Percentiles rank a stretch among this genome's conserved stretches.
Conservation (phyloP, 2,797 vertebrate genomes). For the Rachycentron canadum region DNA sequence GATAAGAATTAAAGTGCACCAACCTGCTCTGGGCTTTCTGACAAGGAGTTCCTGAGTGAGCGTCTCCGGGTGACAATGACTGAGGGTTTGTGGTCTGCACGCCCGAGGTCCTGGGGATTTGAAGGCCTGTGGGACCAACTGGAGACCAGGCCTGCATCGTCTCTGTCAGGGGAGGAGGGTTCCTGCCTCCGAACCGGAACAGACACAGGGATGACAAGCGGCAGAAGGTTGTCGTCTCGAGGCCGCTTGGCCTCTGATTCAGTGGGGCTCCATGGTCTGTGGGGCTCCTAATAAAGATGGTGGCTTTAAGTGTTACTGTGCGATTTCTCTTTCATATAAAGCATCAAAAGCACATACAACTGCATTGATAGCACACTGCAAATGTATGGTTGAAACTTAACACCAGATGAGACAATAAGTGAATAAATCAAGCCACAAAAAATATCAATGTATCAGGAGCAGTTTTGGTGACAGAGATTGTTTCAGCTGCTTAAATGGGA, state of each 20-base stretch:
- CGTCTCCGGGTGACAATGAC: slow-evolving; percentile 95
- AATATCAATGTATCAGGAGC: too few relatives aligned
- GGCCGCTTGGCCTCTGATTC: slow-evolving; percentile 84
- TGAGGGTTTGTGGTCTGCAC: slow-evolving; percentile 90
- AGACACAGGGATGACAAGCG: slow-evolving; percentile 96
- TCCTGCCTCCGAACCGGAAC: slow-evolving; percentile 92
- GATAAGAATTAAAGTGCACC: background rate
- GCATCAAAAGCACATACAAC: background rate
- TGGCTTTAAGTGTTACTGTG: background rate
- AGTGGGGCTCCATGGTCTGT: slow-evolving; percentile 82
- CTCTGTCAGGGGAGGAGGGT: slow-evolving; percentile 81
- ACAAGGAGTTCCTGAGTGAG: slow-evolving; percentile 88
- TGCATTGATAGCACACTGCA: too few relatives aligned
- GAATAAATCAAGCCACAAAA: too few relatives aligned
- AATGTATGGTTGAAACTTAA: background rate
- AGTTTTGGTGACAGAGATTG: too few relatives aligned
- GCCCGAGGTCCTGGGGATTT: slow-evolving; percentile 80
- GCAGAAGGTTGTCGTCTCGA: slow-evolving; percentile 91
- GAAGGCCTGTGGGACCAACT: slow-evolving; percentile 77
- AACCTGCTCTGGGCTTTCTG: slow-evolving; percentile 91
- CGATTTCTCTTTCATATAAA: background rate
- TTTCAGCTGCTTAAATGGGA: background rate
- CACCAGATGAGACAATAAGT: background rate
- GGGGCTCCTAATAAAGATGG: slow-evolving; percentile 73
- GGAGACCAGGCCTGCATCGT: slow-evolving; percentile 80